A percentile compares a stretch with the other conserved stretches of the same genome.
These are phyloP conservation scores for Sisyra terminalis DNA, from an alignment of 2,888 invertebrate genomes.

Conservation along the genomic window DNA sequence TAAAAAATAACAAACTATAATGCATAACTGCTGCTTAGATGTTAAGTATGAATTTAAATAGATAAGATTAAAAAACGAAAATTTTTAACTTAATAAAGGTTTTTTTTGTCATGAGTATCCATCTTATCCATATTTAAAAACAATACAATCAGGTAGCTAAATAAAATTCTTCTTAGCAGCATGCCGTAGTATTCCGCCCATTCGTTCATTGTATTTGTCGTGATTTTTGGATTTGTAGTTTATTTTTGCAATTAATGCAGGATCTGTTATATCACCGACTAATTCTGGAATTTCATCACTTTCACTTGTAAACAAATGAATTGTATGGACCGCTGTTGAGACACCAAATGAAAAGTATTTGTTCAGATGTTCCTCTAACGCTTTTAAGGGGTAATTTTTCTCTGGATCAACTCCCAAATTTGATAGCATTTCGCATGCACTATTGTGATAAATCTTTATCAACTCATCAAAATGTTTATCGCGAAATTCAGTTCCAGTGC, in stretches of 20 bases:
- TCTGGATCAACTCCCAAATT: conserved; percentile 16
- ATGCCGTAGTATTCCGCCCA: conserved; percentile 13
- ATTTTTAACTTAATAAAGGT: no score
- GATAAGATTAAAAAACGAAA: no score
- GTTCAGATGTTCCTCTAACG: conserved; percentile 17
- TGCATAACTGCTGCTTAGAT: no score
- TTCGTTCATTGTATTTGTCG: conserved; percentile 12
- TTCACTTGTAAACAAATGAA: conserved; percentile 16
- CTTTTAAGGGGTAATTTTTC: conserved; percentile 17
- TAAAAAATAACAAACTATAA: no score
- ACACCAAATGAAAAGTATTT: conserved; percentile 17
- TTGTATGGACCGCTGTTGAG: conserved; percentile 15
- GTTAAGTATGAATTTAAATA: no score
- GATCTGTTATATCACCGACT: conserved; percentile 6
- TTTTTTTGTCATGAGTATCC: no score
- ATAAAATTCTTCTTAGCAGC: conserved; percentile 12
- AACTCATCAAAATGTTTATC: conserved; percentile 17
- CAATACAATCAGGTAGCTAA: no score
- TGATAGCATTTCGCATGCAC: conserved; percentile 15
- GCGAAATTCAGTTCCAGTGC: conserved; percentile 17
- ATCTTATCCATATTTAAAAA: no score
- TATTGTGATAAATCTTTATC: conserved; percentile 19
- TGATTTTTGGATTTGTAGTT: conserved; percentile 11
- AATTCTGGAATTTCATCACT: conserved; percentile 15
- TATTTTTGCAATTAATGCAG: not conserved